phyloP scores from a whole-genome alignment of 2,113 vertebrate genomes.

The Anarhynchus alexandrinus region DNA sequence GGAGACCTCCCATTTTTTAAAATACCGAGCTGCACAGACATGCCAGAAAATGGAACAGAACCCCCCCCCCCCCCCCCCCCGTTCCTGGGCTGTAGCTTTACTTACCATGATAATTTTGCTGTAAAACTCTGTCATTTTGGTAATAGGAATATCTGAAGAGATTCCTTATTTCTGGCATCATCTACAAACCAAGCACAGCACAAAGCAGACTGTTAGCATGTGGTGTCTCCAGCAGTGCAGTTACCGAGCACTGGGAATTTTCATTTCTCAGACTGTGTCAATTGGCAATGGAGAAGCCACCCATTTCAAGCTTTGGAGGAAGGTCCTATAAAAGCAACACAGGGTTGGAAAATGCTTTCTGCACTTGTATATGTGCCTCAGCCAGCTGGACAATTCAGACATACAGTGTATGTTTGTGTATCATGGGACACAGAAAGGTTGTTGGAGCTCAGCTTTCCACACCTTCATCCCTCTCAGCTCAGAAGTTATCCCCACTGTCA shows the following conservation, averaged over 20 bases:
- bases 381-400: not conserved
- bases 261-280: not conserved
- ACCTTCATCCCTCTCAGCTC: not conserved
- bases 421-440: not conserved
- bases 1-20: not conserved
- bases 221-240: not conserved
- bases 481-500: not conserved
- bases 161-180: not conserved
- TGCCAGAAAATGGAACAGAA: not conserved
- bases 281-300: not conserved
- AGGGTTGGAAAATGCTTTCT: not conserved
- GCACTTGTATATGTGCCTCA: not conserved
- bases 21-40: not conserved
- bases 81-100: not conserved
- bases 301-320: not conserved
- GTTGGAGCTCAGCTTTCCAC: not conserved
- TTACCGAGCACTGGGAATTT: not conserved
- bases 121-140: not conserved
- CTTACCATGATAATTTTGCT: not conserved
- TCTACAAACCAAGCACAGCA: not conserved
- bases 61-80: too few relatives aligned
- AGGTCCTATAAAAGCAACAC: not conserved
- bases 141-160: not conserved
- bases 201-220: not conserved
- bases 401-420: not conserved